Base-by-base conservation (phyloP, 2,888 invertebrate genomes). In the Mechanitis messenoides region DNA sequence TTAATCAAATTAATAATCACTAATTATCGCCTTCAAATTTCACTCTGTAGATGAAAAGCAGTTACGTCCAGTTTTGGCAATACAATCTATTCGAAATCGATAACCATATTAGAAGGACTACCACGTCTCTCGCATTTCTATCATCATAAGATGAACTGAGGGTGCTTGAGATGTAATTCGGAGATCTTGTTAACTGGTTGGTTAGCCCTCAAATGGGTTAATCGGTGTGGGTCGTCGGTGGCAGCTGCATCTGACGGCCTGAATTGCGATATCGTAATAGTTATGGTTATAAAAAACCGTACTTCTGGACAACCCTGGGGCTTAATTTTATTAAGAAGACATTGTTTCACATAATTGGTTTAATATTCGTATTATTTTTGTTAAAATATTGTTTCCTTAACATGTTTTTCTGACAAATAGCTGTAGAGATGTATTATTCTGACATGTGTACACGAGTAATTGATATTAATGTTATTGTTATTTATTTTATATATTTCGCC, bases 191-290 rank as follows among this genome's bases (percentile, higher is more conserved):
- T 72, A 66, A 55, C 65, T 79, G 79, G 80, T 72, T 65, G 73
- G 59, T 63, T 63, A 64, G 63, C 68, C 65, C 66, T 70, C 69
- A 86, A 87, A 87, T 85, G 86, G 86, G 85, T 89, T 89, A 88
- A 89, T 89, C 85, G 86, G 75, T 79, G 72, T 81, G 74, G 84
- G 83, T 82, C 81, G 79, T 77, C 74, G 76, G 76, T 77, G 77
- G 77, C 87, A 83, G 85, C 85, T 89, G 89, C 80, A 84, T 81
- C 84, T 87, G 89, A 87, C 87, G 83, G 78, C 75, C 81, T 81
- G 85, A 88, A 84, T 85, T 86, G 87, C 84, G 82, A 83, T 77
- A 81, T 81, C 68, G 69, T 71, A 20, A 20, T 46, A 46, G 12
- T 2, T 1, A 4, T 20, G 46, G 2, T 12, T 35, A 35, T 35